These are phyloP conservation scores for Agriotes lineatus DNA, from an alignment of 2,888 invertebrate genomes.

Conservation along the genomic window DNA sequence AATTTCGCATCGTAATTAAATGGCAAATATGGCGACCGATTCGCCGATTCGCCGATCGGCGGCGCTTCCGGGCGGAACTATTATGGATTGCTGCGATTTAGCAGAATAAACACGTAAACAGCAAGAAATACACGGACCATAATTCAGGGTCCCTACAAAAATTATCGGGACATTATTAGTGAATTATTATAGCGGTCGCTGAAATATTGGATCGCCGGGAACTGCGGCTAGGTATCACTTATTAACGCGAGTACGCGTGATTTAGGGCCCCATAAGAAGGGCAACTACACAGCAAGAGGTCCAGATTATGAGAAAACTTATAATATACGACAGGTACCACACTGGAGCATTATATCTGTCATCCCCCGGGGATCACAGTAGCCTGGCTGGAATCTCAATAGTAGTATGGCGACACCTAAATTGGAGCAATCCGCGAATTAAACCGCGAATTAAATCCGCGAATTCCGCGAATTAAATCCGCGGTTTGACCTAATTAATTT, in stretches of 20 bases:
- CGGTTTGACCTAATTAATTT: too few relatives aligned
- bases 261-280: conserved; percentile 48
- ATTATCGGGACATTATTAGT: conserved; percentile 49
- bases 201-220: conserved; percentile 46
- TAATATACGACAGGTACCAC: conserved; percentile 52
- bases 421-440: too few relatives aligned
- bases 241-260: conserved; percentile 51
- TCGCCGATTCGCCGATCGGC: not conserved
- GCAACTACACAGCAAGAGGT: conserved; percentile 52
- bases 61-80: not conserved
- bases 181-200: conserved; percentile 44
- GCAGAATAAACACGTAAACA: conserved; percentile 33
- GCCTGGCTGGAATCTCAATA: too few relatives aligned
- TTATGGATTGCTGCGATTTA: conserved; percentile 16
- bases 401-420: too few relatives aligned
- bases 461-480: too few relatives aligned
- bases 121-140: conserved; percentile 24
- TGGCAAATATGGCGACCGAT: not conserved
- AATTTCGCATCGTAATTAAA: conserved; percentile 23
- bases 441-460: too few relatives aligned
- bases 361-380: not conserved
- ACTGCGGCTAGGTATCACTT: conserved; percentile 49
- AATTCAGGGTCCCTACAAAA: conserved; percentile 36
- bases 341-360: not conserved
- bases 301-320: conserved; percentile 57